These are phyloP conservation scores for Erpornis zantholeuca DNA, from an alignment of 2,113 vertebrate species.

Conservation along the genomic window DNA sequence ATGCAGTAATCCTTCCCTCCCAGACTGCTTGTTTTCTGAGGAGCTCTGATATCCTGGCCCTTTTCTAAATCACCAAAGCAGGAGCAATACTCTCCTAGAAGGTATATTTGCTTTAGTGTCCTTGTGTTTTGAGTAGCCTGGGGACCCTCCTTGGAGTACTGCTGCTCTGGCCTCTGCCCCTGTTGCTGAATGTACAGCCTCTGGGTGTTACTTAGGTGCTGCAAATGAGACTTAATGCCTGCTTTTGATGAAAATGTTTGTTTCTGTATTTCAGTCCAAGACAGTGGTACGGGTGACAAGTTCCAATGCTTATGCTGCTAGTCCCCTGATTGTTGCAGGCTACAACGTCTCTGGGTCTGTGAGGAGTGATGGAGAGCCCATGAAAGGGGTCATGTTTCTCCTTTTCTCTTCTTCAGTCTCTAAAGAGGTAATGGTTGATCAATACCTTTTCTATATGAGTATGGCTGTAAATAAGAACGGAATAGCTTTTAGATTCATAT, in stretches of 20 bases:
- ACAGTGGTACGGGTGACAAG: constrained; percentile 86
- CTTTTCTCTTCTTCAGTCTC: constrained; percentile 86
- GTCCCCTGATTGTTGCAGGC: constrained; percentile 87
- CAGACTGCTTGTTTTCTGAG: background rate
- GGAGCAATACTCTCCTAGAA: background rate
- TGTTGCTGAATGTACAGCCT: background rate
- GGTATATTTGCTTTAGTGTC: background rate
- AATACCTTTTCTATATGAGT: background rate
- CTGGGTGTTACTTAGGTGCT: background rate
- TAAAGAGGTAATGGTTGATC: constrained; percentile 79
- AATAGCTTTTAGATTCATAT: background rate
- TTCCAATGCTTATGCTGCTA: constrained; percentile 83
- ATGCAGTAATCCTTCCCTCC: background rate
- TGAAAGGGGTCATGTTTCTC: constrained; percentile 97
- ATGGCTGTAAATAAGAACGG: background rate
- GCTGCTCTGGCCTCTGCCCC: background rate
- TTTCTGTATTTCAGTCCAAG: constrained; percentile 71
- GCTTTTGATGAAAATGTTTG: background rate
- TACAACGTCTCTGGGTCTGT: constrained; percentile 95
- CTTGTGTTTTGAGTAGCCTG: background rate
- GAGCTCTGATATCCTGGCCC: background rate
- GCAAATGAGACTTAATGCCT: background rate
- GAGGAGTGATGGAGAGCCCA: constrained; percentile 94
- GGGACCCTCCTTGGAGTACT: background rate
- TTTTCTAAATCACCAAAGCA: background rate